Percentiles rank a stretch among this genome's conserved stretches.
These are phyloP conservation scores for Onychomys arenicola DNA, from an alignment of 2,797 vertebrate genomes.

Conservation along the genomic window DNA sequence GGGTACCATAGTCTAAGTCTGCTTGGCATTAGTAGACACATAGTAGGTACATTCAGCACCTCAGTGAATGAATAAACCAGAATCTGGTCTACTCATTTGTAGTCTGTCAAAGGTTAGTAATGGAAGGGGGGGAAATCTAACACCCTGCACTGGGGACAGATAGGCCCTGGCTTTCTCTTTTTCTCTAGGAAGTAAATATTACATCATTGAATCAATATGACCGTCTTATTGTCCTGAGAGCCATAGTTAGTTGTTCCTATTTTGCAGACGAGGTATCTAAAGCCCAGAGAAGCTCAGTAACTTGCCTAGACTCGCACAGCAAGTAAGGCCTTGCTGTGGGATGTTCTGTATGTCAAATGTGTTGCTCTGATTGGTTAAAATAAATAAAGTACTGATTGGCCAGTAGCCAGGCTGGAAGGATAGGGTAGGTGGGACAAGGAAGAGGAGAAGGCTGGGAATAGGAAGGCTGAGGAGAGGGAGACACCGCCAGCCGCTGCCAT, in stretches of 20 bases:
- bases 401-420: too few species aligned
- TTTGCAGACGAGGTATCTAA: slow-evolving; percentile 59
- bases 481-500: too few species aligned
- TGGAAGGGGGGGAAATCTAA: neutral
- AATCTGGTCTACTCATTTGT: slow-evolving; percentile 6
- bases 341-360: too few species aligned
- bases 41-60: neutral
- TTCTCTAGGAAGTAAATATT: neutral
- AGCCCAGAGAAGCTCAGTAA: slow-evolving; percentile 27
- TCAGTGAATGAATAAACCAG: slow-evolving; percentile 14
- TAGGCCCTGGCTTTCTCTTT: slow-evolving; percentile 37
- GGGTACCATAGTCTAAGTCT: neutral
- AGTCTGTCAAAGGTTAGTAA: slow-evolving; percentile 17
- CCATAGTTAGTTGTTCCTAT: slow-evolving; percentile 56
- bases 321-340: too few species aligned
- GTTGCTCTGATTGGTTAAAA: too few species aligned
- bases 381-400: too few species aligned
- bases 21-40: neutral
- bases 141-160: neutral
- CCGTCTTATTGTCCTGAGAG: slow-evolving; percentile 39
- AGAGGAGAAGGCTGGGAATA: too few species aligned
- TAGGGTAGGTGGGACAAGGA: too few species aligned
- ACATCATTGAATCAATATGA: slow-evolving; percentile 41
- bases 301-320: slow-evolving; percentile 1
- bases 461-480: too few species aligned